Evolutionary conservation across 2,797 vertebrate genomes (phyloP).

Genomic region (Sebastes ruberrimus): DNA sequence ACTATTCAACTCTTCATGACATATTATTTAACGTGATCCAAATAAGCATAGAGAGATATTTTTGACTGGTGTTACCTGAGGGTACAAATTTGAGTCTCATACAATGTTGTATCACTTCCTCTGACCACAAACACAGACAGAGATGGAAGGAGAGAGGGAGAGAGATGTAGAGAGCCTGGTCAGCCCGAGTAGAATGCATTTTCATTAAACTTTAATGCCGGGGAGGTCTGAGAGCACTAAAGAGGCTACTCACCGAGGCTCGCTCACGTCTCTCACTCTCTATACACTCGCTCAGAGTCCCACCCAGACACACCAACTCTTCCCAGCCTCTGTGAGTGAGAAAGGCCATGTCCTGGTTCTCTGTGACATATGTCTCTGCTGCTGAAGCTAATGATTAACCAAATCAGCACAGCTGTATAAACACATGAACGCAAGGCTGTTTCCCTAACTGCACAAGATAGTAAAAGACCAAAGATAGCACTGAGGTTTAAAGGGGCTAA

Average conservation of each 20-base stretch:
- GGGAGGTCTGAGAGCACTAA: conserved; percentile 69
- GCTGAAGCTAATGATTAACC: conserved; percentile 59
- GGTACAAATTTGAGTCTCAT: neutral
- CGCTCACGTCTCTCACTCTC: conserved; percentile 28
- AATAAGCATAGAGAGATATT: neutral
- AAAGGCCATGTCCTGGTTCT: conserved; percentile 16
- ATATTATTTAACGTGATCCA: neutral
- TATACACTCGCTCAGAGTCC: conserved; percentile 21
- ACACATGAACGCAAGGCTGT: conserved; percentile 22
- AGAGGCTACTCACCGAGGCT: conserved; percentile 52
- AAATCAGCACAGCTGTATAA: conserved; percentile 49
- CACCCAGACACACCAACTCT: conserved; percentile 15
- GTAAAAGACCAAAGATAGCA: neutral
- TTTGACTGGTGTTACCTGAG: neutral
- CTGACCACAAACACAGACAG: conserved; percentile 46
- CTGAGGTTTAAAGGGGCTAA: no score
- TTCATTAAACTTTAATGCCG: conserved; percentile 76
- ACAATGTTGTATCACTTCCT: conserved; percentile 16
- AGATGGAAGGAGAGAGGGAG: conserved; percentile 15
- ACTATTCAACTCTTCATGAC: neutral
- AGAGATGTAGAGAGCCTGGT: conserved; percentile 51
- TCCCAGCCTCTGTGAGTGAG: neutral
- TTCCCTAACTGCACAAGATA: conserved; percentile 29
- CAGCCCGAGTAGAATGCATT: conserved; percentile 61
- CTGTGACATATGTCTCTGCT: conserved; percentile 11